These are phyloP conservation scores for Hycleus cichorii DNA, from an alignment of 1,140 invertebrate species.

Conservation along the genomic window DNA sequence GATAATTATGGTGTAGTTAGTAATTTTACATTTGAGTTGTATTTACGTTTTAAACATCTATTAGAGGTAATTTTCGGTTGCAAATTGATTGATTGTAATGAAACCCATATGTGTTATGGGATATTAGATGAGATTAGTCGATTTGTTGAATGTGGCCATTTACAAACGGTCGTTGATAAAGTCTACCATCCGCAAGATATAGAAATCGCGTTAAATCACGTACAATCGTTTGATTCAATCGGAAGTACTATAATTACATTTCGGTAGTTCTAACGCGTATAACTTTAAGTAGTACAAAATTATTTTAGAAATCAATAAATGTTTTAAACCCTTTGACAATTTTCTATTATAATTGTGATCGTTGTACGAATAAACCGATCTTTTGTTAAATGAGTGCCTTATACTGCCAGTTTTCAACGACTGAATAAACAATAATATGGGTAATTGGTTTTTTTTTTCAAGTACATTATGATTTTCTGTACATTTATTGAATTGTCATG, in stretches of 20 bases:
- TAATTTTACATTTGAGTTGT: constrained; percentile 44
- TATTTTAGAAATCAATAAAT: background rate
- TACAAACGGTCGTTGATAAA: constrained; percentile 54
- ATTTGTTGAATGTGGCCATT: constrained; percentile 47
- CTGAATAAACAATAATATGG: background rate
- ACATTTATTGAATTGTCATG: constrained; percentile 41
- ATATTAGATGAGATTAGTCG: constrained; percentile 46
- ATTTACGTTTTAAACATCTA: constrained; percentile 7
- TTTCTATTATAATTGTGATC: background rate
- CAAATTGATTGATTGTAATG: constrained; percentile 39
- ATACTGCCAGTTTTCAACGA: background rate
- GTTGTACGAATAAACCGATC: background rate
- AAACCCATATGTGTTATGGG: constrained; percentile 42
- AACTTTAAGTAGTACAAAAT: constrained; percentile 9
- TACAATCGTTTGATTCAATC: constrained; percentile 56
- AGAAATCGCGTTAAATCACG: constrained; percentile 59
- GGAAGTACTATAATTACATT: constrained; percentile 71
- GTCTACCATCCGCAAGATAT: constrained; percentile 62
- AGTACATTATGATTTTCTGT: constrained; percentile 23
- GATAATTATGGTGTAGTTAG: constrained; percentile 50
- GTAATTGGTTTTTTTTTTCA: background rate
- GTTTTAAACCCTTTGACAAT: background rate
- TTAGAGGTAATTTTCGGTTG: constrained; percentile 10
- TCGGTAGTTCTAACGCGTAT: constrained; percentile 40
- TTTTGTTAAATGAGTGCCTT: background rate